Evolutionary conservation across 1,140 invertebrate species (phyloP), one percentile per base, ranked within the genome.

Genomic region (Elymnias hypermnestra): DNA sequence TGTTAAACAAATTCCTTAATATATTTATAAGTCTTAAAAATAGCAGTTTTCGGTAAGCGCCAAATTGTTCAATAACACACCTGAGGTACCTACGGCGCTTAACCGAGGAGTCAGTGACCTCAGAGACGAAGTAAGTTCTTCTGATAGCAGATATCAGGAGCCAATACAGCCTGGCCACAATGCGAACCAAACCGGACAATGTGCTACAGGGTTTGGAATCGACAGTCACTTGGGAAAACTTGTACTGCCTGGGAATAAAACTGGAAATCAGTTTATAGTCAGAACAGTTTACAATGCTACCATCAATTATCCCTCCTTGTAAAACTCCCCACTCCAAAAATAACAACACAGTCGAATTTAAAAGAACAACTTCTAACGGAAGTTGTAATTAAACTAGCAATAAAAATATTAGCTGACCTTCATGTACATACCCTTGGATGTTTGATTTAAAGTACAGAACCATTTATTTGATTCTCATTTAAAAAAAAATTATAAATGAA

Each of bases 221-320:
- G 46, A 81, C 67, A 48, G 70, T 63, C 47, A 78, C 50, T 62
- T 83, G 75, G 19, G 61, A 37, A 66, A 83, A 83, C 72, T 79
- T 76, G 78, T 71, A 79, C 14, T 43, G 17, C 65, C 76, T 77
- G 72, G 38, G 53, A 65, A 57, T 54, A 44, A 47, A 63, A 63
- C 45, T 21, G 36, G 22, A 21, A 8, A 23, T 44, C 36, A 52
- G 28, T 23, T 31, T 10, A n/a, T 42, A 33, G n/a, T 9, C 21
- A 23, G 17, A 35, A 2, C 6, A 25, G 18, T 9, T 29, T 9
- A 2, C 19, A 21, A 21, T 21, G n/a, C n/a, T n/a, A n/a, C 19
- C 6, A 6, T 21, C 19, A 21, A 21, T 21, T 21, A 4, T 4
- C 6, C 3, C 19, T 21, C 19, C 19, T 21, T 21, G 3, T 21